Evolutionary conservation across 2,888 invertebrate genomes (phyloP), one percentile per base, ranked within the genome.

Genomic region (Ashinkailepas kermadecensis): DNA sequence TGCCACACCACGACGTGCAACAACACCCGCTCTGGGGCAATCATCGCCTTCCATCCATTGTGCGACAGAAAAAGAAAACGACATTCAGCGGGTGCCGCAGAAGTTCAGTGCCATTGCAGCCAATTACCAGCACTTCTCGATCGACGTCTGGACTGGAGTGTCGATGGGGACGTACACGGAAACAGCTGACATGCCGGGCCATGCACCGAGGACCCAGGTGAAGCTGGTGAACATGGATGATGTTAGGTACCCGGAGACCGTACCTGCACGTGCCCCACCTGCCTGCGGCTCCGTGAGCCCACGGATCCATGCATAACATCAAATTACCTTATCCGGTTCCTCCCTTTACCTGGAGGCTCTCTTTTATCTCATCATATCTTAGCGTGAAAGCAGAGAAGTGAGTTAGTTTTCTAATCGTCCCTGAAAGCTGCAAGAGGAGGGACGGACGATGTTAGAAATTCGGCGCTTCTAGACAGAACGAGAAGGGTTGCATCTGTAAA

Each of bases 361-460:
- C 74, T 74, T 56, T 74, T 54, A 74, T 74, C 56, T 15, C 74
- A 21, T 74, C 74, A 23, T 74, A 74, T 74, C 74, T 74, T 74
- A 74, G 74, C 74, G 74, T 74, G 74, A 74, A 74, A 74, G 54
- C 74, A 74, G 74, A 74, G 74, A 74, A 21, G 21, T 56, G 54
- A 56, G 74, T 74, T 74, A 74, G 74, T 54, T 74, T 54, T 56
- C 74, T 74, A 74, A 74, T 54, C 56, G 56, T 6, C 1, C 15
- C 54, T 56, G 54, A 10, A 21, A 74, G 7, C 74, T 74, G 74
- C 2, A 74, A 74, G 74, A 59, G 56, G 11, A 67, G 67, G 15
- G 12, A 59, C 59, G 15, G 59, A 39, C 39, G 39, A 39, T 39
- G 39, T 39, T 39, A 39, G 39, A 39, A 39, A 39, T 1, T 39